Evolutionary conservation across 2,888 invertebrate genomes (phyloP), one percentile per base, ranked within the genome.

Genomic region (Scrobipalpa atriplicella): DNA sequence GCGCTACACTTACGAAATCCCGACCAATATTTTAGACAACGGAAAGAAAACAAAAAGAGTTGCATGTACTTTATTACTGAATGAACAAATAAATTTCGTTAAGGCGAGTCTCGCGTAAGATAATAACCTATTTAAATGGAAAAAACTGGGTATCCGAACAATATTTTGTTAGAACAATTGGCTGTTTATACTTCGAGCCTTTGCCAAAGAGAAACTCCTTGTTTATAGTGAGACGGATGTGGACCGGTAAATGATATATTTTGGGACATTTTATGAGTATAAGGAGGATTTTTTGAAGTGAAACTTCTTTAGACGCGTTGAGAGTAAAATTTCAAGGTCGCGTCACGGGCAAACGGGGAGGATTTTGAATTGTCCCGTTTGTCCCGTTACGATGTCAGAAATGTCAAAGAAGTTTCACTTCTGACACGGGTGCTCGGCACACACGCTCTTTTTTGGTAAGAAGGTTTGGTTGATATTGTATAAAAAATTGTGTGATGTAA

Each of bases 81-180:
- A 87, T 84, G 86, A 81, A 82, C 80, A 75, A 78, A 88, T 89
- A 89, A 88, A 88, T 88, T 84, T 80, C 78, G 80, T 85, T 83
- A 84, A 86, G 78, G 77, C 81, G 81, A 81, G 78, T 74, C 75
- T 75, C 78, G 73, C 72, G 77, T 78, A 76, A 80, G 83, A 84
- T 85, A 85, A 85, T 85, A 86, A 82, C 81, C 82, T 80, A 82
- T 83, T 84, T 84, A 84, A 82, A 78, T 79, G 77, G 78, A 77
- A 82, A 79, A 81, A 82, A 81, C 78, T 73, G 70, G 74, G 68
- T 68, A 71, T 67, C 66, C 66, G 64, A 70, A 72, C 75, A 67
- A 80, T 85, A 85, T 81, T 80, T 84, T 76, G 77, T 73, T 69
- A 72, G 73, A 78, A 79, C 84, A 79, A 82, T 83, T 76, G 80